phyloP scores from a whole-genome alignment of 2,888 invertebrate species.

The Serripes groenlandicus region DNA sequence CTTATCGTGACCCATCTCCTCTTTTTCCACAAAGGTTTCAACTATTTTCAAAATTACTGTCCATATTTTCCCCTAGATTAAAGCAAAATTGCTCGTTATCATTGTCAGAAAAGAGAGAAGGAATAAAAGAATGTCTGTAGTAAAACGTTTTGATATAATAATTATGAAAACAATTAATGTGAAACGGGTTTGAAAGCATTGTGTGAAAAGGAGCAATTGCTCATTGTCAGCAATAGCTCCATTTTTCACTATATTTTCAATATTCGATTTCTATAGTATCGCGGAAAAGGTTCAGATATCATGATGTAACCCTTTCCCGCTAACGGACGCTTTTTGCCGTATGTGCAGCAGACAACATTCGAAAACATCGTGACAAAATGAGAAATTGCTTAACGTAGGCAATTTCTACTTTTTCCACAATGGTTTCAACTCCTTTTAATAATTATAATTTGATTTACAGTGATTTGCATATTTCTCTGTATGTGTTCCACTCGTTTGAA shows the following conservation, averaged over 20 bases:
- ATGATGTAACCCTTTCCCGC: background rate
- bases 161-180: too few species aligned
- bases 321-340: background rate
- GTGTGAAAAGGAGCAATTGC: too few species aligned
- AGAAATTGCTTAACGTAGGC: background rate
- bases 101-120: too few species aligned
- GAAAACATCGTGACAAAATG: background rate
- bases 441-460: background rate
- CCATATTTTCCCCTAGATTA: background rate
- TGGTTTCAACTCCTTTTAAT: background rate
- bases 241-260: too few species aligned
- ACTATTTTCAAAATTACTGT: background rate
- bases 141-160: too few species aligned
- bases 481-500: too few species aligned
- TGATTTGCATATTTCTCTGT: background rate
- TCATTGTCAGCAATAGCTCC: too few species aligned
- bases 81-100: too few species aligned
- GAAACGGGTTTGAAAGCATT: too few species aligned
- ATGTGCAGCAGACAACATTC: background rate
- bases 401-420: constrained; percentile 6
- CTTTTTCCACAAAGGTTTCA: background rate
- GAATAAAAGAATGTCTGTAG: too few species aligned
- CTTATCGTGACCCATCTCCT: background rate
- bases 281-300: too few species aligned
- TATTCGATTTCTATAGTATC: too few species aligned